Percentiles rank a stretch among this genome's conserved stretches.
These are phyloP conservation scores for Pinna nobilis DNA, from an alignment of 1,140 invertebrate genomes.

Conservation along the genomic window DNA sequence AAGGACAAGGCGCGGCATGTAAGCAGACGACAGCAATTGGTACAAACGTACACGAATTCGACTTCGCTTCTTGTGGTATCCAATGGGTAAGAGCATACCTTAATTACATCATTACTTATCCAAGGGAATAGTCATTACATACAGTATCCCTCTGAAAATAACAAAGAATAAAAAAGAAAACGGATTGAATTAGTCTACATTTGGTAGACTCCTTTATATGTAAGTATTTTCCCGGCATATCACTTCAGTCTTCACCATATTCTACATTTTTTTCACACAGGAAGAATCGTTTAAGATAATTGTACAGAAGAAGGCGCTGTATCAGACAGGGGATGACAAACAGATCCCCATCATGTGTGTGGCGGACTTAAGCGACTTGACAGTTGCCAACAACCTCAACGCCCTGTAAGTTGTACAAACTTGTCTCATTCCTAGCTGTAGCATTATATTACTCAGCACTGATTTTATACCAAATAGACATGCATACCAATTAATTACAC, in stretches of 20 bases:
- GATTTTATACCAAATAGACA: too few species aligned
- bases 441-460: too few species aligned
- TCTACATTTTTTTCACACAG: conserved; percentile 3
- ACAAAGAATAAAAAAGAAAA: neutral
- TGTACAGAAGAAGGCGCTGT: conserved; percentile 47
- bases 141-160: neutral
- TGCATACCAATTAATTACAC: too few species aligned
- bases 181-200: neutral
- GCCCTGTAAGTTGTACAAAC: conserved; percentile 39
- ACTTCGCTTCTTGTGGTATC: neutral
- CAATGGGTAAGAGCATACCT: neutral
- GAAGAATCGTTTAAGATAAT: conserved; percentile 50
- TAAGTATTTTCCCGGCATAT: neutral
- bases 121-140: neutral
- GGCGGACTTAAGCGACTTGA: conserved; percentile 42
- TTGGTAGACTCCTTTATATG: neutral
- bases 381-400: conserved; percentile 32
- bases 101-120: neutral
- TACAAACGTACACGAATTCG: neutral
- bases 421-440: too few species aligned
- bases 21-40: neutral
- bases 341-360: conserved; percentile 54
- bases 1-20: neutral
- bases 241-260: neutral
- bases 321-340: conserved; percentile 53